phyloP scores from a whole-genome alignment of 2,888 invertebrate species.

The Ptilodon capucinus region DNA sequence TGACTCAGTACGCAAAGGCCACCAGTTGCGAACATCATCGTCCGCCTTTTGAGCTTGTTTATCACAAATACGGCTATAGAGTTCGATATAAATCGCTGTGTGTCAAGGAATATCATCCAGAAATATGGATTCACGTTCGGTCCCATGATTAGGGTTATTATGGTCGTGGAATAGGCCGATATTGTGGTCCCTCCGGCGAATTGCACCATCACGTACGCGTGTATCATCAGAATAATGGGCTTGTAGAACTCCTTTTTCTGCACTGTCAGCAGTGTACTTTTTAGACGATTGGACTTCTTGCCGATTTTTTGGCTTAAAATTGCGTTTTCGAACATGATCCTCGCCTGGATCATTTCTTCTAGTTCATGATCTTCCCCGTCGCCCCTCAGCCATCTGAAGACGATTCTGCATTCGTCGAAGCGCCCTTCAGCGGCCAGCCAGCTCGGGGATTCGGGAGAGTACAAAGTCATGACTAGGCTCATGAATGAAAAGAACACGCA shows the following conservation, averaged over 20 bases:
- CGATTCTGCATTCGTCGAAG: conserved; percentile 73
- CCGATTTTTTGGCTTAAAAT: conserved; percentile 26
- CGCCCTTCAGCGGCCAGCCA: conserved; percentile 82
- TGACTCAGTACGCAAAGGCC: conserved; percentile 81
- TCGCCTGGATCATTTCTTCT: conserved; percentile 55
- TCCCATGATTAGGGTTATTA: conserved; percentile 81
- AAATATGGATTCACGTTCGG: conserved; percentile 82
- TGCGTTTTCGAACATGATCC: conserved; percentile 44
- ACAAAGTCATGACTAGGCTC: conserved; percentile 62
- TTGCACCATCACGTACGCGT: conserved; percentile 84
- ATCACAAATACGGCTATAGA: conserved; percentile 82
- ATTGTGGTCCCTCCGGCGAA: conserved; percentile 86
- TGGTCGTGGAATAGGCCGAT: conserved; percentile 85
- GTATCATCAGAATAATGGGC: conserved; percentile 81
- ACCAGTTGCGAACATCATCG: conserved; percentile 82
- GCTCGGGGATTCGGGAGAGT: conserved; percentile 83
- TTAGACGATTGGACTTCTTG: conserved; percentile 23
- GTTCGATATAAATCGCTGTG: conserved; percentile 82
- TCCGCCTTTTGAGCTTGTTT: conserved; percentile 81
- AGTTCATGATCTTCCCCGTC: conserved; percentile 60
- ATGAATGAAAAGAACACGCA: conserved; percentile 67
- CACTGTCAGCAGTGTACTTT: conserved; percentile 36
- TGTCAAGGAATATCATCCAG: conserved; percentile 85
- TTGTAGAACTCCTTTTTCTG: conserved; percentile 77
- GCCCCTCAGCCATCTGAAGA: conserved; percentile 82